These are phyloP conservation scores for Odocoileus virginianus DNA, from an alignment of 2,113 vertebrate species.

Conservation along the genomic window DNA sequence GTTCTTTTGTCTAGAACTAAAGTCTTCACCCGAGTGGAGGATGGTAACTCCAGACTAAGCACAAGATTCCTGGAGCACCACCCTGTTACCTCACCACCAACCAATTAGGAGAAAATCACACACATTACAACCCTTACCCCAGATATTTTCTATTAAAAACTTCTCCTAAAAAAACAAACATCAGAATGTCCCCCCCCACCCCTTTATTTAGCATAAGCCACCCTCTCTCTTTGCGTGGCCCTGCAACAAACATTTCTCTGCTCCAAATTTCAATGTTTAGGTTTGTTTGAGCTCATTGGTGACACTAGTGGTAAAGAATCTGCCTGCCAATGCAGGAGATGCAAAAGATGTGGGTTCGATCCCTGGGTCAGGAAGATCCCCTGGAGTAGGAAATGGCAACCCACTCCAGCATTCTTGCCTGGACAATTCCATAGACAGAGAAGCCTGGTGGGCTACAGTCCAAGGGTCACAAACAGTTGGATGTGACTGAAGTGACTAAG, in stretches of 20 bases:
- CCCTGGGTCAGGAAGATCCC: background rate
- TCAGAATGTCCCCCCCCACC: background rate
- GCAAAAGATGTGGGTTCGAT: fast-evolving
- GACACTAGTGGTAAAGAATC: background rate
- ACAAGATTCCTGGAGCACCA: background rate
- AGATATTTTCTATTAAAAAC: background rate
- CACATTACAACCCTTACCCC: background rate
- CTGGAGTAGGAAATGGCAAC: background rate
- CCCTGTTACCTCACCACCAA: background rate
- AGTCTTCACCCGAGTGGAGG: background rate
- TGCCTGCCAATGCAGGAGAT: background rate
- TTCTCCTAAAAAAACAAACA: background rate
- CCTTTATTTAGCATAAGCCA: background rate
- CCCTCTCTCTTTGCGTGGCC: background rate
- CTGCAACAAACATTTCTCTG: background rate
- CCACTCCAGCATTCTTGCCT: background rate
- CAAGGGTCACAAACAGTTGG: background rate
- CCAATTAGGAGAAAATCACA: background rate
- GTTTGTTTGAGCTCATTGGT: background rate
- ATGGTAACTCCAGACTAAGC: background rate
- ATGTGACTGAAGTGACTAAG: background rate
- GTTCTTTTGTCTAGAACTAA: background rate
- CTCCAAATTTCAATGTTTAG: background rate
- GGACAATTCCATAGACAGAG: background rate
- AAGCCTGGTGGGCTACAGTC: background rate